Evolutionary conservation across 2,888 invertebrate species (phyloP), one percentile per base, ranked within the genome.

Genomic region (Stenotaenia linearis): DNA sequence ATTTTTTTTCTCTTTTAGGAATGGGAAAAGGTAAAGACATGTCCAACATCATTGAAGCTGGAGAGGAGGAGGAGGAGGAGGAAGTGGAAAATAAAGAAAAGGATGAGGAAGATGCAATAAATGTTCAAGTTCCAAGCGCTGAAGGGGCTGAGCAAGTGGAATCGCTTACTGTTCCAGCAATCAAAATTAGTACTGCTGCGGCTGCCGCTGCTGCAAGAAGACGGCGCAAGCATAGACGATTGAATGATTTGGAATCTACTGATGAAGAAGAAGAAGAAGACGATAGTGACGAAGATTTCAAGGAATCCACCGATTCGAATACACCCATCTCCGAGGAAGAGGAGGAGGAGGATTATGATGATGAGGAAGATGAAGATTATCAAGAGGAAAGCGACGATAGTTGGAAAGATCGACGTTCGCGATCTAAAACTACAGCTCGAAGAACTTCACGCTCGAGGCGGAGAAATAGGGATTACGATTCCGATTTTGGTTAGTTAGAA

Each of bases 21-120:
- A 92, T 92, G 0, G 94, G 95, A 0, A 89, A 94, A 25, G 96
- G 97, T 0, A 97, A 97, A 86, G 96, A 97, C 86, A 96, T 96
- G 83, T 91, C 93, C n/a, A 96, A 94, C 78, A 95, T 96, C 82
- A 92, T 93, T 0, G 86, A 87, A 80, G 92, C 93, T n/a, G n/a
- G n/a, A 82, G 91, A 83, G 75, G 79, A 91, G 78, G 91, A 92
- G 83, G 92, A 92, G 9, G 79, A 81, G 21, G 76, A 76, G 15
- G 15, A 81, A 10, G 78, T 50, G 5, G 37, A 37, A 37, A 15
- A 9, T 6, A 15, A 37, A 37, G 37, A n/a, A 37, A 10, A 37
- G 1, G 69, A 81, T 21, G 79, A 75, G 5, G 81, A 81, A 61
- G 76, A 86, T 15, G 87, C 87, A 80, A n/a, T n/a, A n/a, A n/a